Base-by-base conservation (phyloP, 2,797 vertebrate species). In the Buceros bicornis region DNA sequence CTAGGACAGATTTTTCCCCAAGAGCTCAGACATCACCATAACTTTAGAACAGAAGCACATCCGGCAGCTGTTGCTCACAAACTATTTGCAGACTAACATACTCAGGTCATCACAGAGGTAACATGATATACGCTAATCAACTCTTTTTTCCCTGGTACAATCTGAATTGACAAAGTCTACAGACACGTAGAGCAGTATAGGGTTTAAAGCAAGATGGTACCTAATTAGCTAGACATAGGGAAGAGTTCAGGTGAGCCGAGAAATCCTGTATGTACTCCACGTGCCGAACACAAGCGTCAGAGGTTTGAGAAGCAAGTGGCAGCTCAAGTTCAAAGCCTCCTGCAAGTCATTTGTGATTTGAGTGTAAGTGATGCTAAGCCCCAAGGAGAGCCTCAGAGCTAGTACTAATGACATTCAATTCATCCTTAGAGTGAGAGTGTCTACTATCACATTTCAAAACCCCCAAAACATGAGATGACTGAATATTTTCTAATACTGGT, bases 101-200 rank as follows among this genome's bases (percentile, higher is more conserved):
- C 35, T 60, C 14, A 15, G 26, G 21, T 28, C 43, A 71, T 54
- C 40, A 16, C 7, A 21, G 5, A 66, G 20, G 13, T 21, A 26
- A 40, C 10, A 2, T 2, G 33, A 61, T 9, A 37, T 1, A 54
- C 5, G 8, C 1, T 3, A 17, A 53, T 6, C 29, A 40, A 61
- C 43, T 31, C 31, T 11, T 54, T 47, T 6, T 40, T 40, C 42
- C 45, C 16, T 24, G 13, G 8, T 9, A 13, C 20, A 20, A 4
- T 11, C 54, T 10, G 14, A 45, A 5, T 2, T 51, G 42, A 19
- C 65, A 26, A n/a, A 29, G 10, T 13, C 74, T 11, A 24, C 11
- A 48, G 66, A 33, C 1, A 2, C 0, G 1, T 22, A 53, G 31
- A 79, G 17, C 11, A 16, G 21, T 25, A n/a, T 8, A 72, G 18